Evolutionary conservation across 2,888 invertebrate genomes (phyloP).

Genomic region (Clostera curtula): DNA sequence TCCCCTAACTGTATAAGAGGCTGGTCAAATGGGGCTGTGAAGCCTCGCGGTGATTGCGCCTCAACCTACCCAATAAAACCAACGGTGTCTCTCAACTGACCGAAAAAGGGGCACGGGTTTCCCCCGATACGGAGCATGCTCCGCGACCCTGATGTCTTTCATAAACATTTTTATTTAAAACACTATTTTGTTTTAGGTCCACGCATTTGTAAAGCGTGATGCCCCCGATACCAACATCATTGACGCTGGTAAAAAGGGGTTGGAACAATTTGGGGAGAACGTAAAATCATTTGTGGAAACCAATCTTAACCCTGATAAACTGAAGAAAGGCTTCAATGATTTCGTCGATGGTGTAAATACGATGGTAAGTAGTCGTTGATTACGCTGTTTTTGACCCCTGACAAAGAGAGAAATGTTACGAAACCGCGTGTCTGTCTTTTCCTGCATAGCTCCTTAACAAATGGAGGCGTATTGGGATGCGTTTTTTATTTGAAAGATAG

Average conservation of each 20-base stretch:
- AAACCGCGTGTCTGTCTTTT: no score
- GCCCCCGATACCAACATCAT: conserved; percentile 20
- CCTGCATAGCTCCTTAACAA: no score
- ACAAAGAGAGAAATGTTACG: neutral
- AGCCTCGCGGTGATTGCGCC: no score
- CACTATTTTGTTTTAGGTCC: conserved; percentile 28
- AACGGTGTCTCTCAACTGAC: no score
- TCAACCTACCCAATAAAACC: no score
- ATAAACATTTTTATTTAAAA: conserved; percentile 1
- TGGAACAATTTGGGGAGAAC: conserved; percentile 23
- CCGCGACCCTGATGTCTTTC: no score
- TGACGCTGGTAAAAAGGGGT: conserved; percentile 10
- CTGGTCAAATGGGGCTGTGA: no score
- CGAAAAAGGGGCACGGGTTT: no score
- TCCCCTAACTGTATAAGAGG: no score
- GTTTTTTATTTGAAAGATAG: no score
- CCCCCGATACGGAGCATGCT: no score
- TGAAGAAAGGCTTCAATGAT: conserved; percentile 31
- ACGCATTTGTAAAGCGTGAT: conserved; percentile 56
- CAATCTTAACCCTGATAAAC: conserved; percentile 28
- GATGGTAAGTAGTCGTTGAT: conserved; percentile 26
- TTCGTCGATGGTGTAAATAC: conserved; percentile 24
- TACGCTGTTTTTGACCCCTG: neutral
- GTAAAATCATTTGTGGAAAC: conserved; percentile 17
- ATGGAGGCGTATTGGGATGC: no score